phyloP scores from a whole-genome alignment of 2,113 vertebrate genomes.

The Spilogale gracilis region DNA sequence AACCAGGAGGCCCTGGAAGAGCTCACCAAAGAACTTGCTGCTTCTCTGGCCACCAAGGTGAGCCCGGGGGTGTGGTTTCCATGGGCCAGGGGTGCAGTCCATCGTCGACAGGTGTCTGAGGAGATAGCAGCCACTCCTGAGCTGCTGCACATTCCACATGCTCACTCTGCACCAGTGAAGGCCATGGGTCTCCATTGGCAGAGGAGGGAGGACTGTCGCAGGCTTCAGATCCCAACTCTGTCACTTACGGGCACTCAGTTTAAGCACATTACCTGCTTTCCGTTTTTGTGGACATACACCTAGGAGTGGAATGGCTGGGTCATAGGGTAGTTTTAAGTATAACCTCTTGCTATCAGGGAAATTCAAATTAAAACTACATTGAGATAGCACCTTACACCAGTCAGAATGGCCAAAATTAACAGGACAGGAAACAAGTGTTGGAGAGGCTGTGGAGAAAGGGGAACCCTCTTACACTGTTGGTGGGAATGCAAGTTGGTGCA shows the following conservation, averaged over 20 bases:
- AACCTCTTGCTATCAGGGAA: neutral
- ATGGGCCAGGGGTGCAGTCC: neutral
- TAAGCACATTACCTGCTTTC: neutral
- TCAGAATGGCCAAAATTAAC: too few species aligned
- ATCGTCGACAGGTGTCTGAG: neutral
- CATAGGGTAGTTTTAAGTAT: neutral
- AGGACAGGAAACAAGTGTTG: too few species aligned
- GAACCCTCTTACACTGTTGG: too few species aligned
- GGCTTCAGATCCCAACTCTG: accelerated
- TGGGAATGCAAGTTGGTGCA: too few species aligned
- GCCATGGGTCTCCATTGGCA: neutral
- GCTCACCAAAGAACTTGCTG: conserved; percentile 89
- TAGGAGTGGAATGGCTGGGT: neutral
- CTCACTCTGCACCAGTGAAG: neutral
- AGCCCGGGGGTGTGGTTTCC: conserved; percentile 43
- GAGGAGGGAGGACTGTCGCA: neutral
- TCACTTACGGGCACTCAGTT: neutral
- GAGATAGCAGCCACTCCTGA: neutral
- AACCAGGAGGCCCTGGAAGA: conserved; percentile 90
- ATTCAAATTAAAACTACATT: too few species aligned
- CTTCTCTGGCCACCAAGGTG: conserved; percentile 78
- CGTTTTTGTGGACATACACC: neutral
- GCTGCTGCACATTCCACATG: neutral
- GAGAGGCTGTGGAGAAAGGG: too few species aligned
- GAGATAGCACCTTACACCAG: too few species aligned